These are phyloP conservation scores for Tadarida brasiliensis DNA, from an alignment of 2,797 vertebrate species.

Conservation along the genomic window DNA sequence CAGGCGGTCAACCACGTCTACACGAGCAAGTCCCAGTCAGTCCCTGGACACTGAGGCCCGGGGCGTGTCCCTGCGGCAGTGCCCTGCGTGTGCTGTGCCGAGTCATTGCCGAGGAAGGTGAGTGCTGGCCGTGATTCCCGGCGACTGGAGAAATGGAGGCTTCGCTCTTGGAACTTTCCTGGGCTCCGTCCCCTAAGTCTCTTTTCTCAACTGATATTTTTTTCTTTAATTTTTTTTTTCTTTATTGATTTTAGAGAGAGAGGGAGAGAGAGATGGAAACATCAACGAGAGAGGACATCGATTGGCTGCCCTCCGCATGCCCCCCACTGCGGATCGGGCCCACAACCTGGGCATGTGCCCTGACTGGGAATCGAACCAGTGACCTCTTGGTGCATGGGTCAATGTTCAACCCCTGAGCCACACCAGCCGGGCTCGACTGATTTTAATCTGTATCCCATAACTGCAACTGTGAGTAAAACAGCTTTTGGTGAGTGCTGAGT, in stretches of 20 bases:
- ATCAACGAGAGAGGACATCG: no score
- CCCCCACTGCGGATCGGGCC: no score
- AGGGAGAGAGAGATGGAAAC: no score
- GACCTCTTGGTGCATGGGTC: no score
- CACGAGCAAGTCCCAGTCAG: not conserved
- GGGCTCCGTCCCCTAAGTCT: not conserved
- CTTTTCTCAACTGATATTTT: not conserved
- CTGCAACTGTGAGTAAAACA: not conserved
- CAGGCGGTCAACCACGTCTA: not conserved
- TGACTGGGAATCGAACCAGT: no score
- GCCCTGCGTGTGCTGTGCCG: rapidly evolving
- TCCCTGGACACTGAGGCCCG: not conserved
- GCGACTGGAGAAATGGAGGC: not conserved
- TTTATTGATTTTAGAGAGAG: no score
- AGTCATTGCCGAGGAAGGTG: not conserved
- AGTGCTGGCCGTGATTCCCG: rapidly evolving
- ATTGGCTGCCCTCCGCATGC: no score
- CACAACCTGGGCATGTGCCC: no score
- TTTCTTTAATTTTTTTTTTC: no score
- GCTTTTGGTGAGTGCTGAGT: not conserved
- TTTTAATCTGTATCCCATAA: not conserved
- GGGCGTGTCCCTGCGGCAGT: not conserved
- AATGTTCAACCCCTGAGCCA: no score
- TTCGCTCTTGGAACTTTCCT: not conserved
- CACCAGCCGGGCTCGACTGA: no score